These are phyloP conservation scores for Xanthia icteritia DNA, from an alignment of 2,888 invertebrate species.

Conservation along the genomic window DNA sequence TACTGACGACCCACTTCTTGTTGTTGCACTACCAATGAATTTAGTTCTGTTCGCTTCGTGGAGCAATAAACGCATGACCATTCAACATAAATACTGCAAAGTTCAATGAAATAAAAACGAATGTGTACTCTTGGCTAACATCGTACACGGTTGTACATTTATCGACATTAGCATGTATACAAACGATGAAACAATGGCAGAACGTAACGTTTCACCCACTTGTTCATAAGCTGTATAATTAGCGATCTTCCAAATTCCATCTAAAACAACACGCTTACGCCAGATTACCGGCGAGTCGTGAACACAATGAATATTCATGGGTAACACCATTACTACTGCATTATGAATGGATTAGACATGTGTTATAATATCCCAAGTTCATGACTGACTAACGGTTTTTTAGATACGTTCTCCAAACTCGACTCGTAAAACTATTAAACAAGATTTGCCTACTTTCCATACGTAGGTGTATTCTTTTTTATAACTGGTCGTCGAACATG, in stretches of 20 bases:
- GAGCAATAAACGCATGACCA: conserved; percentile 58
- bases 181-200: conserved; percentile 69
- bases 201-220: conserved; percentile 78
- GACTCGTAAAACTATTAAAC: conserved; percentile 66
- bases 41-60: conserved; percentile 49
- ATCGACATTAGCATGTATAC: conserved; percentile 52
- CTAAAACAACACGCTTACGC: conserved; percentile 66
- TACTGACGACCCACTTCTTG: conserved; percentile 55
- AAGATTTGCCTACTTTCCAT: conserved; percentile 68
- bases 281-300: conserved; percentile 69
- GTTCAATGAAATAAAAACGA: conserved; percentile 59
- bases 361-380: conserved; percentile 70
- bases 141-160: conserved; percentile 35
- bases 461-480: conserved; percentile 67
- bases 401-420: conserved; percentile 64
- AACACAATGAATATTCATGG: conserved; percentile 77
- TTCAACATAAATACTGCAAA: conserved; percentile 52
- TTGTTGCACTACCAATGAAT: conserved; percentile 53
- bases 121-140: conserved; percentile 51
- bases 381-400: conserved; percentile 68
- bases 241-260: conserved; percentile 69
- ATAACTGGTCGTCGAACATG: conserved; percentile 62
- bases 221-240: conserved; percentile 82
- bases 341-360: conserved; percentile 73
- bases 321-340: conserved; percentile 71